A percentile compares a stretch with the other conserved stretches of the same genome.
These are phyloP conservation scores for Notospermus geniculatus DNA, from an alignment of 1,140 invertebrate species.

Conservation along the genomic window DNA sequence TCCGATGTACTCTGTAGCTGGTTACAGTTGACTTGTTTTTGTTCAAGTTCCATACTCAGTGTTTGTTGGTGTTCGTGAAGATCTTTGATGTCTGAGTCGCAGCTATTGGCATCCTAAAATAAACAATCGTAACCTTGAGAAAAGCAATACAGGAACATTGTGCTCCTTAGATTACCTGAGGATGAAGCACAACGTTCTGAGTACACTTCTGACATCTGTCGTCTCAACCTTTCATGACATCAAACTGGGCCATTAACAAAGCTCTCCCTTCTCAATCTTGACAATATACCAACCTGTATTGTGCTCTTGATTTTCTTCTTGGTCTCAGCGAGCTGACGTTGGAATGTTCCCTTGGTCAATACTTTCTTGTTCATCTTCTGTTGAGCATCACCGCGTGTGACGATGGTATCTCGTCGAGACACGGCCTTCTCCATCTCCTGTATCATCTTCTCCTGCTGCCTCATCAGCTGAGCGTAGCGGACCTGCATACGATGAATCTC, in stretches of 20 bases:
- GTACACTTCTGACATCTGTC: no score
- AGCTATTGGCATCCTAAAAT: slow-evolving; percentile 46
- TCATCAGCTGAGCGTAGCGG: slow-evolving; percentile 51
- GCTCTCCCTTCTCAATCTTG: not conserved
- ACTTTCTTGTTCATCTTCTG: slow-evolving; percentile 50
- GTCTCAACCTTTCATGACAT: no score
- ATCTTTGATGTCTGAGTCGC: slow-evolving; percentile 48
- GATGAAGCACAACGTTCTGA: no score
- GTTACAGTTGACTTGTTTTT: slow-evolving; percentile 46
- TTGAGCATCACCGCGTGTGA: slow-evolving; percentile 52
- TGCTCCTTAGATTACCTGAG: no score
- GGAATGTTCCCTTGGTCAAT: slow-evolving; percentile 54
- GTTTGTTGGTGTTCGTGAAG: slow-evolving; percentile 45
- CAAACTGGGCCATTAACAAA: no score
- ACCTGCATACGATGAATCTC: slow-evolving; percentile 59
- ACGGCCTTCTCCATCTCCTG: slow-evolving; percentile 57
- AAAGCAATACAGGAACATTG: no score
- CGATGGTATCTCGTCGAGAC: slow-evolving; percentile 53
- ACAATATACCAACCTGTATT: slow-evolving; percentile 42
- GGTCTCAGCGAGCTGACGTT: slow-evolving; percentile 52
- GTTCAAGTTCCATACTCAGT: slow-evolving; percentile 42
- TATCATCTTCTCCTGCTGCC: slow-evolving; percentile 57
- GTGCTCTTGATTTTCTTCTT: slow-evolving; percentile 55
- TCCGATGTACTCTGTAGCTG: slow-evolving; percentile 42
- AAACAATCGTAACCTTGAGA: no score